A percentile compares a stretch with the other conserved stretches of the same genome.
These are phyloP conservation scores for Neotoma lepida DNA, from an alignment of 2,113 vertebrate genomes.

Conservation along the genomic window DNA sequence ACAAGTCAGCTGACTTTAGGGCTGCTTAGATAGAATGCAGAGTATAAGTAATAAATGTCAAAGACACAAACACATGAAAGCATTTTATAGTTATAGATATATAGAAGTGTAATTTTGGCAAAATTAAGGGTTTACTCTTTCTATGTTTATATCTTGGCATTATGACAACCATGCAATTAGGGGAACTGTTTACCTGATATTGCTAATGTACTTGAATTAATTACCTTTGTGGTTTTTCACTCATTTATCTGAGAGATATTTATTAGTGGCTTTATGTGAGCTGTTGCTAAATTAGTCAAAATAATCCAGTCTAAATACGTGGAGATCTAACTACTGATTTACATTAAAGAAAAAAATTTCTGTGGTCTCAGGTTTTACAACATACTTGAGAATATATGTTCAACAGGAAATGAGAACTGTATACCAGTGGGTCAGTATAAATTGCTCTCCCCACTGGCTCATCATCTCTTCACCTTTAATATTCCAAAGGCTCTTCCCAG, in stretches of 20 bases:
- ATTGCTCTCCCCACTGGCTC: not conserved
- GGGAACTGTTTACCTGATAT: not conserved
- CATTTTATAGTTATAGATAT: constrained; percentile 28
- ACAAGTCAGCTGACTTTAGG: constrained; percentile 31
- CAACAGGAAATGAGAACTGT: constrained; percentile 32
- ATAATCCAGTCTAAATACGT: not conserved
- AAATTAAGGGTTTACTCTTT: constrained; percentile 48
- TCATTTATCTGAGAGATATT: constrained; percentile 17
- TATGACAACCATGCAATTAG: not conserved
- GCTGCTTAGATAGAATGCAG: not conserved
- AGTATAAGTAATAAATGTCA: constrained; percentile 30
- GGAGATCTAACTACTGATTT: constrained; percentile 7
- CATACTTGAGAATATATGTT: not conserved
- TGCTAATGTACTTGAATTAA: constrained; percentile 33
- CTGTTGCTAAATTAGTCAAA: constrained; percentile 23
- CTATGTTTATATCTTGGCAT: not conserved
- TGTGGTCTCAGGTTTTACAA: not conserved
- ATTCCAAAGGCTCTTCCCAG: not conserved
- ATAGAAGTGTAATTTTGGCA: constrained; percentile 1
- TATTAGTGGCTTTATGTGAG: constrained; percentile 44
- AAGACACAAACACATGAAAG: not conserved
- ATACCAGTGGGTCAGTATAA: not conserved
- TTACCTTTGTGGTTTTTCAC: constrained; percentile 5
- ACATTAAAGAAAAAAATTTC: not conserved
- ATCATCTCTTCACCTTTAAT: not conserved